Evolutionary conservation across 2,113 vertebrate genomes (phyloP).

Genomic region (Nanorana parkeri): DNA sequence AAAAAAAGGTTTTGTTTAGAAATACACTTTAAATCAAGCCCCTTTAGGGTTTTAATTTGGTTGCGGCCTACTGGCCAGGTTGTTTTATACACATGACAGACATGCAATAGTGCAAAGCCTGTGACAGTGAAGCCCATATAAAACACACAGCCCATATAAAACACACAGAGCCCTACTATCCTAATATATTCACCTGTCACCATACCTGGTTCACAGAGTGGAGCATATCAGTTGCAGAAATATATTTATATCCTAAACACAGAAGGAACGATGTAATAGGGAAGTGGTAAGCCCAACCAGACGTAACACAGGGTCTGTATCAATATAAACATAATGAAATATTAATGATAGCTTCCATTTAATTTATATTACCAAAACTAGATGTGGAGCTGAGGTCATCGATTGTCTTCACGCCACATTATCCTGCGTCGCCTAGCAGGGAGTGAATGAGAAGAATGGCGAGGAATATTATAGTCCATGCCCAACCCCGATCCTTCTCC

Average conservation of each 20-base stretch:
- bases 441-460: constrained; percentile 20
- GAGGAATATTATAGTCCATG: not conserved
- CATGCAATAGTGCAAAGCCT: constrained; percentile 8
- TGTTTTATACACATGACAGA: no score
- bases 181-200: not conserved
- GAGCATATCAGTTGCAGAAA: not conserved
- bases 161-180: not conserved
- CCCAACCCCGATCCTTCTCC: not conserved
- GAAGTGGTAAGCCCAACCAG: constrained; percentile 16
- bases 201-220: not conserved
- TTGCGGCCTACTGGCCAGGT: no score
- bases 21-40: no score
- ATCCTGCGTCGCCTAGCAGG: constrained; percentile 5
- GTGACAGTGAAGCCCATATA: not conserved
- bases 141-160: not conserved
- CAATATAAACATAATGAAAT: constrained; percentile 26
- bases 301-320: constrained; percentile 26
- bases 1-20: no score
- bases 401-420: constrained; percentile 16
- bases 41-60: no score
- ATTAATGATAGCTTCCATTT: constrained; percentile 43
- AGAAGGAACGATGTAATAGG: not conserved
- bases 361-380: constrained; percentile 40
- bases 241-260: constrained; percentile 8
- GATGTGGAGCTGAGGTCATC: constrained; percentile 29